Percentiles rank a stretch among this genome's conserved stretches.
These are phyloP conservation scores for Scaptomyza tumidula DNA, from an alignment of 2,888 invertebrate genomes.

Conservation along the genomic window DNA sequence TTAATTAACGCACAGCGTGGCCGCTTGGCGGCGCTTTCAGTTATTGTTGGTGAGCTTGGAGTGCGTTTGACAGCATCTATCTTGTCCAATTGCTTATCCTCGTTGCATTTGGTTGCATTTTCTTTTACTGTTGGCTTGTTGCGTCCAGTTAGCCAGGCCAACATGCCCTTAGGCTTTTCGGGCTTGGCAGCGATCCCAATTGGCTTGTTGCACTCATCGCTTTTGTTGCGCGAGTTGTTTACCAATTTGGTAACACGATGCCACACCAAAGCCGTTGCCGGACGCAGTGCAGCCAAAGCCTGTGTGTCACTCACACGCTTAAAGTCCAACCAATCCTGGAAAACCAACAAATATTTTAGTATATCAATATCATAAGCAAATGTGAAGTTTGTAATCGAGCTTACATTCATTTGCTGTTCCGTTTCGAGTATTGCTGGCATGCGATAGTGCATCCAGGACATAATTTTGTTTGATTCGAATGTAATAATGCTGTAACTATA, in stretches of 20 bases:
- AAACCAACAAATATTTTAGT: background rate
- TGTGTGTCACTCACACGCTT: slow-evolving; percentile 85
- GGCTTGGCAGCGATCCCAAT: slow-evolving; percentile 69
- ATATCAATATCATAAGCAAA: background rate
- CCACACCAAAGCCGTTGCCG: slow-evolving; percentile 86
- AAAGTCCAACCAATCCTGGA: slow-evolving; percentile 89
- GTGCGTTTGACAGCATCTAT: slow-evolving; percentile 32
- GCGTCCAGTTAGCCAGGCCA: slow-evolving; percentile 76
- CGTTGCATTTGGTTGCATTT: slow-evolving; percentile 15
- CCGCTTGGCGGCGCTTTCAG: slow-evolving; percentile 53
- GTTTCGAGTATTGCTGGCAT: slow-evolving; percentile 91
- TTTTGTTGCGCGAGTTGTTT: slow-evolving; percentile 90
- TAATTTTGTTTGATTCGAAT: slow-evolving; percentile 88
- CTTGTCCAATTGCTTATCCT: background rate
- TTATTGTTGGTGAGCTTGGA: slow-evolving; percentile 18
- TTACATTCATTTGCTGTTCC: slow-evolving; percentile 88
- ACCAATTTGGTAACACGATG: slow-evolving; percentile 90
- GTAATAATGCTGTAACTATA: slow-evolving; percentile 92
- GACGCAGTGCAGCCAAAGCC: slow-evolving; percentile 85
- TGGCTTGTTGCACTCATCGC: slow-evolving; percentile 86
- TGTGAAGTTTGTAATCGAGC: slow-evolving; percentile 21
- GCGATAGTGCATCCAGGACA: slow-evolving; percentile 91
- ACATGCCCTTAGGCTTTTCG: slow-evolving; percentile 70
- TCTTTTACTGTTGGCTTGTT: slow-evolving; percentile 59
- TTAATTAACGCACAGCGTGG: slow-evolving; percentile 31